Percentiles rank a stretch among this genome's conserved stretches.
Evolutionary conservation across 2,113 vertebrate species (phyloP).

Genomic region (Marmota monax): DNA sequence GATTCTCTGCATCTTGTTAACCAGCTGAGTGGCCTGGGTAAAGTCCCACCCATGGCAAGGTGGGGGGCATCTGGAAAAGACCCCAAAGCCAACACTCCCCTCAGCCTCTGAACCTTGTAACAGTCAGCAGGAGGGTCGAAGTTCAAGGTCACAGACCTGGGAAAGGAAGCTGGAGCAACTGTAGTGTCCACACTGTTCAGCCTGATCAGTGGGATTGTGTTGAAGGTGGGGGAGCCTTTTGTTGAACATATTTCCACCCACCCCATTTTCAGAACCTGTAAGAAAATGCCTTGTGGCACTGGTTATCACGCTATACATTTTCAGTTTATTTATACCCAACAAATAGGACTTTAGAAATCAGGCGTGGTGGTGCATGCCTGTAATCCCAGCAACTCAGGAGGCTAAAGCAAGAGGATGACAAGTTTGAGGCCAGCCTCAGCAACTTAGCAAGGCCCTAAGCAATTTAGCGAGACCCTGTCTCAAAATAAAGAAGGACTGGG

Average conservation of each 20-base stretch:
- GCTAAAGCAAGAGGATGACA: too few relatives aligned
- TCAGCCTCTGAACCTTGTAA: not conserved
- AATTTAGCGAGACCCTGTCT: too few relatives aligned
- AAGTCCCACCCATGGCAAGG: not conserved
- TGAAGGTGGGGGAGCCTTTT: rapidly evolving
- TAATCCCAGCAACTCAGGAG: too few relatives aligned
- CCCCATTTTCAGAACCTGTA: not conserved
- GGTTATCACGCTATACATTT: not conserved
- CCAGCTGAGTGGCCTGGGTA: not conserved
- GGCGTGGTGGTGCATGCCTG: too few relatives aligned
- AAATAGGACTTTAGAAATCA: not conserved
- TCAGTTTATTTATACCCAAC: not conserved
- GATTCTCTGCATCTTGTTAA: not conserved
- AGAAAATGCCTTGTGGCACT: slow-evolving; percentile 14
- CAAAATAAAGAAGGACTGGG: too few relatives aligned
- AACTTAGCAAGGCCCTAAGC: too few relatives aligned
- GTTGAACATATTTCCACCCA: not conserved
- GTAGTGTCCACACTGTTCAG: not conserved
- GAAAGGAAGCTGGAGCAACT: not conserved
- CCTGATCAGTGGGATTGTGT: not conserved
- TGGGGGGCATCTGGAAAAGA: not conserved
- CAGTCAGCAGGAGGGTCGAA: not conserved
- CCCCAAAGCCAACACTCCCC: not conserved
- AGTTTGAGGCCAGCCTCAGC: too few relatives aligned
- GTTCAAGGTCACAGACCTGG: not conserved